These are phyloP conservation scores for Drosophila paramelanica DNA, from an alignment of 2,888 invertebrate species.

Conservation along the genomic window DNA sequence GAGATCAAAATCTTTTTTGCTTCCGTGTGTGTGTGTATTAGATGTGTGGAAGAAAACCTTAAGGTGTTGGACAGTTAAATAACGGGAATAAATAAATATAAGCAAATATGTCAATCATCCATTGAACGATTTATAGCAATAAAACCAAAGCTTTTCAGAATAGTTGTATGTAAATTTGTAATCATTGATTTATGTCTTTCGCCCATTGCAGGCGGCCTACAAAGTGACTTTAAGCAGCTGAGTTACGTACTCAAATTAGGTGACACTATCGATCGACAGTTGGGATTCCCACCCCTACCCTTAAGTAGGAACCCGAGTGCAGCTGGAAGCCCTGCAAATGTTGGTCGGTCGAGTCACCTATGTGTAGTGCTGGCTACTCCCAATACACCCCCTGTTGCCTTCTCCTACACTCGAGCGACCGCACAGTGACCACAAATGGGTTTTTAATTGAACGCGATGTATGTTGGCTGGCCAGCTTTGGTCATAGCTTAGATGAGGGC, in stretches of 20 bases:
- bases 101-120: too few species aligned
- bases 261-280: slow-evolving; percentile 43
- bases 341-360: slow-evolving; percentile 22
- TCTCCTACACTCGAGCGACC: slow-evolving; percentile 17
- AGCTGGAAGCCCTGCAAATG: slow-evolving; percentile 44
- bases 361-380: background rate
- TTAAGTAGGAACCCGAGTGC: too few species aligned
- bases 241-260: slow-evolving; percentile 21
- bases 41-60: background rate
- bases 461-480: slow-evolving; percentile 41
- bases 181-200: slow-evolving; percentile 46
- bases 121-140: background rate
- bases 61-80: background rate
- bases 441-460: slow-evolving; percentile 78
- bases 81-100: background rate
- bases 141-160: slow-evolving; percentile 6
- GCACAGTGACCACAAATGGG: slow-evolving; percentile 73
- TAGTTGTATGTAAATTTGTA: slow-evolving; percentile 16
- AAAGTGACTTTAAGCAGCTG: slow-evolving; percentile 53
- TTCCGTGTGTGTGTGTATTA: background rate
- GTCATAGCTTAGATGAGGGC: slow-evolving; percentile 66
- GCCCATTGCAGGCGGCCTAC: slow-evolving; percentile 34
- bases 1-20: background rate
- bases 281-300: background rate
- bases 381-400: too few species aligned